Base-by-base conservation (phyloP, 2,113 vertebrate species). In the Mirza zaza region DNA sequence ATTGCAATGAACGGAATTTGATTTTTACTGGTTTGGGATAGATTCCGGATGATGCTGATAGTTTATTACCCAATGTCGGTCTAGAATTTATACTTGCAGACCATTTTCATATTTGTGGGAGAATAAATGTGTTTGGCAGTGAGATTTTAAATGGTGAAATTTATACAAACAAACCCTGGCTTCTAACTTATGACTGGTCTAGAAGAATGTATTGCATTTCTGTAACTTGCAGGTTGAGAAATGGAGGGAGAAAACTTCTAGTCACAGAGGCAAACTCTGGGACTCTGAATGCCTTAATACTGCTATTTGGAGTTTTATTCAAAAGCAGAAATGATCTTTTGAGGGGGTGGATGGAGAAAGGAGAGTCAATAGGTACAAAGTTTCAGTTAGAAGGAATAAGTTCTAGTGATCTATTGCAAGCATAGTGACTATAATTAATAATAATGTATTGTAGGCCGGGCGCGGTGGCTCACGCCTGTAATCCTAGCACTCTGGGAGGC, bases 71-170 rank as follows among this genome's bases (percentile, higher is more conserved):
- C 52, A 14, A 3, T 29, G 14, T 70, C 70, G 17, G 17, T 63
- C 25, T 83, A 42, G 9, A 32, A 77, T 91, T 91, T 80, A 39
- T 65, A 73, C 25, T 83, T 93, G 91, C 25, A 73, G 83, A 94
- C 23, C 36, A 21, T 39, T 80, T 80, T 87, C 21, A 12, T 59
- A 34, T 91, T 96, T 70, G 4, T n/a, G 80, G 59, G 86, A 87
- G 36, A 96, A 63, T 70, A 65, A 45, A 81, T 87, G 23, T 71
- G 68, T 76, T 83, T 93, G 82, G 39, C 68, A 83, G 2, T 36
- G 61, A 77, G 63, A 55, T 87, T 96, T 94, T 87, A 79, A 87
- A 65, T 86, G 73, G n/a, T 83, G n/a, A 82, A 76, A 77, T 86
- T 89, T 77, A 77, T 65, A 48, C 73, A 88, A 23, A 57, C 14